Percentiles rank a stretch among this genome's conserved stretches.
Conservation (phyloP, 2,888 invertebrate genomes). For the Tribolium freemani region DNA sequence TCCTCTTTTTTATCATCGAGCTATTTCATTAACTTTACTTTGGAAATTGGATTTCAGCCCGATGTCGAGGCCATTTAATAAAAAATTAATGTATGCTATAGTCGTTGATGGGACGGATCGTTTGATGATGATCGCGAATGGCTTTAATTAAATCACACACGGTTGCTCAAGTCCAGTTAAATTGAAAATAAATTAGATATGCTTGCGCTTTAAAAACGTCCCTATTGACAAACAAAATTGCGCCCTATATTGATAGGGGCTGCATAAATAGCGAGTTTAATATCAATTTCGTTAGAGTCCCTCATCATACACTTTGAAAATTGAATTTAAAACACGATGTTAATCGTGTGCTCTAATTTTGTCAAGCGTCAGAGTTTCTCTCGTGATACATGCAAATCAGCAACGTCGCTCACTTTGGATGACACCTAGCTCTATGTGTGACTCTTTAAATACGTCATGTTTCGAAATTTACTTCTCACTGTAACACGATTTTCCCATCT, state of each 20-base stretch:
- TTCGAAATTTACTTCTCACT: slow-evolving; percentile 36
- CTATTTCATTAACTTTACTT: background rate
- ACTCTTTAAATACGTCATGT: slow-evolving; percentile 39
- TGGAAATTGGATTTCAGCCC: slow-evolving; percentile 14
- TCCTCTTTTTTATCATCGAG: background rate
- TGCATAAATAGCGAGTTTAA: slow-evolving; percentile 36
- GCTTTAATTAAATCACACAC: slow-evolving; percentile 45
- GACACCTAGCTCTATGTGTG: slow-evolving; percentile 39
- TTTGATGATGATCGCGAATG: slow-evolving; percentile 33
- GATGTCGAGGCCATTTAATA: slow-evolving; percentile 18
- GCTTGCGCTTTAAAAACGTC: slow-evolving; percentile 35
- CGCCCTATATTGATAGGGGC: slow-evolving; percentile 17
- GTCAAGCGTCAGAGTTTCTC: slow-evolving; percentile 25
- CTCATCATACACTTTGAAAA: slow-evolving; percentile 12
- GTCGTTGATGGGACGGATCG: slow-evolving; percentile 8
- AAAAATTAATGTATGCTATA: slow-evolving; percentile 21
- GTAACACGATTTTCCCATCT: slow-evolving; percentile 44
- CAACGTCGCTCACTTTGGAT: slow-evolving; percentile 28
- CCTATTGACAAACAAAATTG: slow-evolving; percentile 31
- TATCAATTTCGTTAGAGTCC: slow-evolving; percentile 35
- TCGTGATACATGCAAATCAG: slow-evolving; percentile 38
- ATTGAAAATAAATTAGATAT: slow-evolving; percentile 45
- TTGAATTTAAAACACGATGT: slow-evolving; percentile 21
- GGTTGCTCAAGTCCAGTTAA: slow-evolving; percentile 40
- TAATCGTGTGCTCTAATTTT: slow-evolving; percentile 26